Base-by-base conservation (phyloP, 2,113 vertebrate species). In the Oreotrochilus melanogaster region DNA sequence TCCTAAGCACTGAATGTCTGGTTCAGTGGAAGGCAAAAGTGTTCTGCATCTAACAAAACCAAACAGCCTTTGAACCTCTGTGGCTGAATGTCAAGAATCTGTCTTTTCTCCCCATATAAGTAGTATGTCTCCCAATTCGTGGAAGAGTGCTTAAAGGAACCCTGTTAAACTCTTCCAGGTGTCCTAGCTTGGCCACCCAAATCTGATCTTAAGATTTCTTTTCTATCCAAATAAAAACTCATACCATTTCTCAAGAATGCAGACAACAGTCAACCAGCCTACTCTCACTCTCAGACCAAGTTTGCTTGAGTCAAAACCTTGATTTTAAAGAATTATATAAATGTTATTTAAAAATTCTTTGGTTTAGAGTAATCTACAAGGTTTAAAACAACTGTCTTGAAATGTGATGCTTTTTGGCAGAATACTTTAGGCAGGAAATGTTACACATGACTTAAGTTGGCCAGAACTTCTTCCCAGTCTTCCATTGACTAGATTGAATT, bases 351-450 rank as follows among this genome's bases (percentile, higher is more conserved):
- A 74, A 13, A 70, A 33, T 43, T 39, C 35, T 81, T 66, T 39
- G n/a, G 11, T 78, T 33, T 45, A 33, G 7, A 73, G 28, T 35
- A 74, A 88, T 14, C 42, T 74, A 35, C 7, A 54, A 33, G 37
- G 24, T 62, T 87, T 86, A 35, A 66, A 93, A 73, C 25, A 37
- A 73, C 54, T 28, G 54, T 53, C 71, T 80, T 84, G 89, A 90
- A 96, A 94, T 21, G 28, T 10, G 56, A 80, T 78, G 39, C 7
- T 43, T 93, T 86, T 74, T 86, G 86, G 75, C 71, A 85, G 78
- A 76, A 80, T 28, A 74, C 7, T 67, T 83, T 19, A 56, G 73
- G n/a, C 56, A 69, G 73, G 65, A 90, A 95, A 78, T 1, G 3
- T 89, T 86, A 75, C 65, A 91, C 73, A 64, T 84, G 51, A 60